A percentile compares a stretch with the other conserved stretches of the same genome.
phyloP scores from a whole-genome alignment of 2,113 vertebrate species.

The Telmatochromis bifrenatus region DNA sequence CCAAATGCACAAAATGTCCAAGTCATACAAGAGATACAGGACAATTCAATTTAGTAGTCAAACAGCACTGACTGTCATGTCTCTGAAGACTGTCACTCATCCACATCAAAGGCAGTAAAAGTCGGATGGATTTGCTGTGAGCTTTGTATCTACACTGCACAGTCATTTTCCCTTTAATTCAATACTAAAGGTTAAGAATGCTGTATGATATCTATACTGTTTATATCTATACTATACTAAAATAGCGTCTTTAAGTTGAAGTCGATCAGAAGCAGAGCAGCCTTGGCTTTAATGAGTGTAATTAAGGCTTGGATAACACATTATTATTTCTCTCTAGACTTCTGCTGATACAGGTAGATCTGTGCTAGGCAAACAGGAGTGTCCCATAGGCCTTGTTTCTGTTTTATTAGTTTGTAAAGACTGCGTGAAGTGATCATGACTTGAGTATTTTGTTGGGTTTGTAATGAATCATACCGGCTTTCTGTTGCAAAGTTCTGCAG shows the following conservation, averaged over 20 bases:
- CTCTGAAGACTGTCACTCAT: background rate
- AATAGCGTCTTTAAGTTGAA: background rate
- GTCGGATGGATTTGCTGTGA: background rate
- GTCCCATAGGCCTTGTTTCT: background rate
- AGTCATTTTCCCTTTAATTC: background rate
- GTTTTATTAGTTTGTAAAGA: background rate
- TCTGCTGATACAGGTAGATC: background rate
- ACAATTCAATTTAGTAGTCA: background rate
- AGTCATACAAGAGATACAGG: background rate
- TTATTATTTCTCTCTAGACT: background rate
- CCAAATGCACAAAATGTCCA: background rate
- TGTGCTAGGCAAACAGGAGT: background rate
- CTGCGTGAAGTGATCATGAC: background rate
- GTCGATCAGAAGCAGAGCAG: background rate
- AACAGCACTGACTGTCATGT: background rate
- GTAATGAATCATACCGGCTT: slow-evolving; percentile 68
- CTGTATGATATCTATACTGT: background rate
- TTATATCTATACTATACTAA: background rate
- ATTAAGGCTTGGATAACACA: slow-evolving; percentile 10
- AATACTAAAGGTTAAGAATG: background rate
- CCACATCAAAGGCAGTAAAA: background rate
- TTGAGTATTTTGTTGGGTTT: background rate
- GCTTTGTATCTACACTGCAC: background rate
- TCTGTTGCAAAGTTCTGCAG: slow-evolving; percentile 72
- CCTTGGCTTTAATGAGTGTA: slow-evolving; percentile 14